phyloP scores from a whole-genome alignment of 1,140 invertebrate genomes.

The Tigriopus japonicus region DNA sequence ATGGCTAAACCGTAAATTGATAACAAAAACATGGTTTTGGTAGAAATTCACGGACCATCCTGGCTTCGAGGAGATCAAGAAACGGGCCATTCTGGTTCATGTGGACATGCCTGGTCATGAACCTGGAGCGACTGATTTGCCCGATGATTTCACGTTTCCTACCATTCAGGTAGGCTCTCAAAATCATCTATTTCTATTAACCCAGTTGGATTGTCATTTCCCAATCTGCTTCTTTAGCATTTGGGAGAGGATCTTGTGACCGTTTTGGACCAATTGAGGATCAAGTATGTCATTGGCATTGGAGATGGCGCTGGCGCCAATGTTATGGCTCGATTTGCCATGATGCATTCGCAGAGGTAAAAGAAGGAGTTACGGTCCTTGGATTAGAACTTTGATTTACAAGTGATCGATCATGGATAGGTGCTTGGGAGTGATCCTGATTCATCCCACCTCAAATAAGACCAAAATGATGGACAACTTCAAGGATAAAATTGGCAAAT shows the following conservation, averaged over 20 bases:
- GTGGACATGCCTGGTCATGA: slow-evolving; percentile 19
- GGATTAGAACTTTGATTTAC: no score
- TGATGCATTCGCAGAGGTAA: slow-evolving; percentile 33
- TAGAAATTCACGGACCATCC: slow-evolving; percentile 44
- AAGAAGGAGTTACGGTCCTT: no score
- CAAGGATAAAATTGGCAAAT: slow-evolving; percentile 20
- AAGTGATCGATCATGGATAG: slow-evolving; percentile 33
- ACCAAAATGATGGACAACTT: slow-evolving; percentile 69
- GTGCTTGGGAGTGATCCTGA: slow-evolving; percentile 53
- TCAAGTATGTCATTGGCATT: slow-evolving; percentile 56
- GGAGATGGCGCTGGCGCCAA: slow-evolving; percentile 80
- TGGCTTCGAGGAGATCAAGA: slow-evolving; percentile 60
- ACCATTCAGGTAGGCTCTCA: slow-evolving; percentile 35
- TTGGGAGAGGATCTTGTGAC: slow-evolving; percentile 62
- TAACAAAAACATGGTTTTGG: no score
- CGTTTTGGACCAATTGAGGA: slow-evolving; percentile 56
- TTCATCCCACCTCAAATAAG: slow-evolving; percentile 70
- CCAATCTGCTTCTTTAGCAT: slow-evolving; percentile 37
- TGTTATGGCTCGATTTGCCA: slow-evolving; percentile 62
- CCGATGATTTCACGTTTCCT: slow-evolving; percentile 36
- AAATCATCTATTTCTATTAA: no score
- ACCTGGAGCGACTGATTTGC: not conserved
- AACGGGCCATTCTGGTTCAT: slow-evolving; percentile 65
- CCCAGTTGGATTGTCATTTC: no score
- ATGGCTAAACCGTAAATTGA: no score